These are phyloP conservation scores for Pelobates cultripes DNA, from an alignment of 2,797 vertebrate species.

Conservation along the genomic window DNA sequence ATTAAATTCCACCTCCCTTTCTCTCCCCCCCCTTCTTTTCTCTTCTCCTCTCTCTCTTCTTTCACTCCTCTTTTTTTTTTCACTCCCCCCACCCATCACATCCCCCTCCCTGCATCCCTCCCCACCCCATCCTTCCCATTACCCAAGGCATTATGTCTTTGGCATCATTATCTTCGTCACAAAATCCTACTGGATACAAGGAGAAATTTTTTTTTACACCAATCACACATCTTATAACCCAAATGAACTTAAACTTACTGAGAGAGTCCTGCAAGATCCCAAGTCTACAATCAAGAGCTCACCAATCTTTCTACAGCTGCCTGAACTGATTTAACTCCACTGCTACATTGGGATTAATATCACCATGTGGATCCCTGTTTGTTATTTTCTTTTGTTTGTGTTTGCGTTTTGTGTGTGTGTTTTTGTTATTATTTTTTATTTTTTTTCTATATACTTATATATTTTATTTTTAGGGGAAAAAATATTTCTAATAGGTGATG, in stretches of 20 bases:
- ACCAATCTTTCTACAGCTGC: neutral
- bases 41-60: slow-evolving; percentile 58
- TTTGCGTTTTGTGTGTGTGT: neutral
- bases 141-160: slow-evolving; percentile 60
- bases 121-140: slow-evolving; percentile 53
- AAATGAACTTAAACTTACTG: slow-evolving; percentile 66
- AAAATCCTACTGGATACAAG: slow-evolving; percentile 71
- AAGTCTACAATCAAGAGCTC: slow-evolving; percentile 44
- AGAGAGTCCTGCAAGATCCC: slow-evolving; percentile 54
- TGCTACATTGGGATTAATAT: neutral
- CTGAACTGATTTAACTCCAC: neutral
- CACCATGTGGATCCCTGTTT: neutral
- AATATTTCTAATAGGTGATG: neutral
- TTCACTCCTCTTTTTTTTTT: slow-evolving; percentile 40
- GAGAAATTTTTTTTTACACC: slow-evolving; percentile 68
- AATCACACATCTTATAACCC: slow-evolving; percentile 69
- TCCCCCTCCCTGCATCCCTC: slow-evolving; percentile 58
- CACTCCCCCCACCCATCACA: slow-evolving; percentile 66
- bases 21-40: slow-evolving; percentile 52
- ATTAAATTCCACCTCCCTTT: slow-evolving; percentile 78
- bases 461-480: neutral
- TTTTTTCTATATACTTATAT: neutral
- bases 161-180: slow-evolving; percentile 71
- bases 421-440: slow-evolving; percentile 2
- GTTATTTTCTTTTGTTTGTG: slow-evolving; percentile 5